These are phyloP conservation scores for Nomada goodeniana DNA, from an alignment of 2,888 invertebrate genomes.

Conservation along the genomic window DNA sequence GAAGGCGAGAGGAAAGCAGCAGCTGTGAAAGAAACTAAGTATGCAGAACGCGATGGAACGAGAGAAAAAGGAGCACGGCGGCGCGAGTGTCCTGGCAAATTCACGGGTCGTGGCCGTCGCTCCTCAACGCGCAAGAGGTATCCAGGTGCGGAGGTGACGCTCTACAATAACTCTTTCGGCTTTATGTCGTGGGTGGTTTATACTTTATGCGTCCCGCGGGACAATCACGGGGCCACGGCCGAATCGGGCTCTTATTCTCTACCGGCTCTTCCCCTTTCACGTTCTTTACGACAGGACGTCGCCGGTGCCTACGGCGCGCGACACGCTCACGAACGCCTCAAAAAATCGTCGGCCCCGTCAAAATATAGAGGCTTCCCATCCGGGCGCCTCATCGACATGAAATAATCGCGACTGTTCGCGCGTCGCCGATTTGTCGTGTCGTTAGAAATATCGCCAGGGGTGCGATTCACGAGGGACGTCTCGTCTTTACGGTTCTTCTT, in stretches of 20 bases:
- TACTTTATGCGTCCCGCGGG: constrained; percentile 77
- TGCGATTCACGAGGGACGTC: constrained; percentile 22
- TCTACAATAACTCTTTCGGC: constrained; percentile 80
- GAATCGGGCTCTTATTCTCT: constrained; percentile 78
- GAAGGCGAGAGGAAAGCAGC: constrained; percentile 24
- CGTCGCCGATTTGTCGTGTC: constrained; percentile 45
- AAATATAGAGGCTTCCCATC: constrained; percentile 23
- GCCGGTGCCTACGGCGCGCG: constrained; percentile 58
- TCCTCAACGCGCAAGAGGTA: constrained; percentile 56
- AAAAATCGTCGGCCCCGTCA: constrained; percentile 34
- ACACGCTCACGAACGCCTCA: constrained; percentile 33
- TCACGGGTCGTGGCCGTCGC: constrained; percentile 62
- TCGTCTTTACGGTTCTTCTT: neutral
- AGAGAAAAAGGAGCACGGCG: constrained; percentile 15
- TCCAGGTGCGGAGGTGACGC: constrained; percentile 80
- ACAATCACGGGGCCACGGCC: constrained; percentile 75
- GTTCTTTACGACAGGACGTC: constrained; percentile 78
- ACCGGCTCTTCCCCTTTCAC: constrained; percentile 56
- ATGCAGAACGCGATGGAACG: constrained; percentile 44
- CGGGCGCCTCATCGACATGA: neutral
- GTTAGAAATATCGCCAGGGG: constrained; percentile 47
- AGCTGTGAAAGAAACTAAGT: constrained; percentile 35
- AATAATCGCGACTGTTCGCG: constrained; percentile 38
- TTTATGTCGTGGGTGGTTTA: constrained; percentile 82
- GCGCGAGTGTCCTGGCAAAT: constrained; percentile 60